Base-by-base conservation (phyloP, 1,140 invertebrate species). In the Drosophila albomicans region DNA sequence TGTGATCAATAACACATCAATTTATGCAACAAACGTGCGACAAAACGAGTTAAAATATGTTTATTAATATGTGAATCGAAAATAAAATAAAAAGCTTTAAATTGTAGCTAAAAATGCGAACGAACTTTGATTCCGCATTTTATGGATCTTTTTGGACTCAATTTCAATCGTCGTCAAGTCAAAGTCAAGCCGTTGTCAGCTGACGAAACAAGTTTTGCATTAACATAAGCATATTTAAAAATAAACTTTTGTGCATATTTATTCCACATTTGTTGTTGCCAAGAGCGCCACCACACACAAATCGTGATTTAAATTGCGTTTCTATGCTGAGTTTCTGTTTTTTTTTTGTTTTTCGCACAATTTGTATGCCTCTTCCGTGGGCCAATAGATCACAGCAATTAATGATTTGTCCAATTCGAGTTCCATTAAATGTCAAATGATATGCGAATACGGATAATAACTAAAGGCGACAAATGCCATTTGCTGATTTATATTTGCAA, bases 361-460 rank as follows among this genome's bases (percentile, higher is more conserved):
- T 68, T 68, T 49, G 64, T 54, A 61, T 73, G 71, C 65, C 41
- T 56, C 57, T 68, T 68, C 56, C 64, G 64, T 68, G 59, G n/a
- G 38, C 5, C 71, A 54, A 68, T 67, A 41, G 35, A 59, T 66
- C 70, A 73, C 46, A 3, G 38, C 32, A 38, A 28, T 35, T 32
- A 52, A 54, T 48, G 51, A 25, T 35, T 63, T 32, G 45, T 3
- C 32, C 46, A 25, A 25, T 25, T 25, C 20, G 56, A 51, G 16
- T 68, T 59, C 3, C 38, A 45, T 46, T 20, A 46, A 65, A 66
- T 72, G 57, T 38, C 49, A 65, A 57, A 49, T 45, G 56, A 58
- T 46, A 20, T 49, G 52, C 28, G 25, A 64, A 56, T 25, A 20
- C 28, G 20, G 20, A 11, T 51, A 58, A 58, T 58, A 59, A 58